Conservation (phyloP, 92 coral and sea anemone genomes). For the Actinostola sp. region DNA sequence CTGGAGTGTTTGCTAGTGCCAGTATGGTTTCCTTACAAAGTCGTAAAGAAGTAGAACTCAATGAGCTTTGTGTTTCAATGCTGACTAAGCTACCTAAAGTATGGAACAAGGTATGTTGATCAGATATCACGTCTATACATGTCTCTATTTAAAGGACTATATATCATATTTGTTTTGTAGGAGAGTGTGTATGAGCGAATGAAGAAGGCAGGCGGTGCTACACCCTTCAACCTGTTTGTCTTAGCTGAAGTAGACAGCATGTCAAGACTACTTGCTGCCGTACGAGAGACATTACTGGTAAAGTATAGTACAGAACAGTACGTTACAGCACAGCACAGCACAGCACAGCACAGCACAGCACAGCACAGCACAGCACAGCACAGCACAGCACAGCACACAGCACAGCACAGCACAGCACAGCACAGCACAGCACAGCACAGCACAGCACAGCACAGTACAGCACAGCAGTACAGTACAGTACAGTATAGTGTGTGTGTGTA, state of each 20-base stretch:
- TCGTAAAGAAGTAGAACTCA: slow-evolving; percentile 87
- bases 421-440: too few species aligned
- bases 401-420: too few species aligned
- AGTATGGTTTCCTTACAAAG: slow-evolving; percentile 77
- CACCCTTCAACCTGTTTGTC: slow-evolving; percentile 88
- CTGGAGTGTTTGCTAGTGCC: slow-evolving; percentile 97
- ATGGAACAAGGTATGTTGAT: slow-evolving; percentile 90
- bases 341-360: too few species aligned
- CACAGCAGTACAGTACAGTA: too few species aligned
- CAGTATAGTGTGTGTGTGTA: too few species aligned
- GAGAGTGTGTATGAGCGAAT: slow-evolving; percentile 90
- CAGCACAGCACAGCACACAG: too few species aligned
- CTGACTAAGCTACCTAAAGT: slow-evolving; percentile 87
- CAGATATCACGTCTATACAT: too few species aligned
- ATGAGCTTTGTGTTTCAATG: slow-evolving; percentile 87
- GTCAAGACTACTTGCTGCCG: slow-evolving; percentile 73
- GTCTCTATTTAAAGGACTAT: too few species aligned
- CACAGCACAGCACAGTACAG: too few species aligned
- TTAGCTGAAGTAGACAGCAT: slow-evolving; percentile 92
- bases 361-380: too few species aligned
- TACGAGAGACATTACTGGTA: slow-evolving; percentile 87
- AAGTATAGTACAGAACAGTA: not conserved
- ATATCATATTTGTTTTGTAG: slow-evolving; percentile 42
- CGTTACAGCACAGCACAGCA: too few species aligned
- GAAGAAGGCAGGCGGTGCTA: slow-evolving; percentile 92